Evolutionary conservation across 2,888 invertebrate species (phyloP), one percentile per base, ranked within the genome.

Genomic region (Cabera pusaria): DNA sequence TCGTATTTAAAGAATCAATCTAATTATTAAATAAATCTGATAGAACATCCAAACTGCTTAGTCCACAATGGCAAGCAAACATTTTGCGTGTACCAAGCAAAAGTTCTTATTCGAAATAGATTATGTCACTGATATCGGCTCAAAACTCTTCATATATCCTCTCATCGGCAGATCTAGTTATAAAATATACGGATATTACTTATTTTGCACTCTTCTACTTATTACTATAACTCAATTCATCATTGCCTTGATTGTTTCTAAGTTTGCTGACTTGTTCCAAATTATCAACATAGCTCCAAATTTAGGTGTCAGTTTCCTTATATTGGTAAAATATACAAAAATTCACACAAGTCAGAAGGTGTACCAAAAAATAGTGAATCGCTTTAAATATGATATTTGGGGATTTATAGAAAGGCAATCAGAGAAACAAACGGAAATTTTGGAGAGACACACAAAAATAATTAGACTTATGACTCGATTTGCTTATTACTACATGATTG

Each of bases 251-350:
- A 62, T 61, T n/a, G 41, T 67, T 4, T 64, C 60, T 3, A 66
- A 63, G 2, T 58, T 72, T 3, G 50, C 56, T n/a, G 64, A 77
- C 55, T 75, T 69, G 63, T 60, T 82, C 3, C 74, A 78, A 28
- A 56, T 85, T 1, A 67, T 80, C 1, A 78, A 82, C 24, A 64
- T 82, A 0, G 76, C 75, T 3, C 84, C 86, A 0, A 84, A 85
- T 37, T 58, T 83, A 0, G 85, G 82, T 6, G 81, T 72, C 0
- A 72, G 72, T 31, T 35, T 77, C 3, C 72, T 84, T 64, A 65
- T 79, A 0, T 37, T 68, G 1, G 60, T 76, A 6, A 84, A 83
- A 41, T 80, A 74, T 26, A 53, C 48, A 1, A 78, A 71, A 53
- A 59, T 80, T 8, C 58, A 77, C 11, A 57, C 45, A 0, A 56